Evolutionary conservation across 2,113 vertebrate species (phyloP).

Genomic region (Elephantulus edwardii): DNA sequence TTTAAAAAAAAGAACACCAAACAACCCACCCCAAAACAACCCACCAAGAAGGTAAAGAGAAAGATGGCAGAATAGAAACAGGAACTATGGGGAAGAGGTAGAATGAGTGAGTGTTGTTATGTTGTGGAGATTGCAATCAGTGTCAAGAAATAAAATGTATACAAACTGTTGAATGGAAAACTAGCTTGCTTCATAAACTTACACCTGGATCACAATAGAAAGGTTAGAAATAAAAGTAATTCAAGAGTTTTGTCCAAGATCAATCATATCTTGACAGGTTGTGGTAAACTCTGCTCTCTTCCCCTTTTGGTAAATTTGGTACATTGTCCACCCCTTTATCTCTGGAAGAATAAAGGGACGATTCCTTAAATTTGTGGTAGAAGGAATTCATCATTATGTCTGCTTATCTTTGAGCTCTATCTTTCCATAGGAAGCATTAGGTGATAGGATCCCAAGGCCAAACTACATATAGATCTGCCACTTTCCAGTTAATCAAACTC

Average conservation of each 20-base stretch:
- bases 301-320: neutral
- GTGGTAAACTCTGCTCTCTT: neutral
- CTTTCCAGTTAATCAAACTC: neutral
- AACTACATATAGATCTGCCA: fast-evolving
- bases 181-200: no score
- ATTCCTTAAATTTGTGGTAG: neutral
- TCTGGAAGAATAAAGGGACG: neutral
- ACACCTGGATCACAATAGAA: no score
- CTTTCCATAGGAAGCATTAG: neutral
- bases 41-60: no score
- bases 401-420: neutral
- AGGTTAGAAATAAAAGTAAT: no score
- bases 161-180: no score
- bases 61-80: no score
- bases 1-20: no score
- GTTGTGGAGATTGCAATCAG: no score
- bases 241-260: neutral
- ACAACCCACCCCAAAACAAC: no score
- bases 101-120: no score
- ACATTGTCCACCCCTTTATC: neutral
- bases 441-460: neutral
- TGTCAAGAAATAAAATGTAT: no score
- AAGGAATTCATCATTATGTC: neutral
- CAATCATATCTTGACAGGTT: neutral
- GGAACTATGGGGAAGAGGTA: no score